Conservation (phyloP, 1,140 invertebrate genomes). For the Wasmannia auropunctata region DNA sequence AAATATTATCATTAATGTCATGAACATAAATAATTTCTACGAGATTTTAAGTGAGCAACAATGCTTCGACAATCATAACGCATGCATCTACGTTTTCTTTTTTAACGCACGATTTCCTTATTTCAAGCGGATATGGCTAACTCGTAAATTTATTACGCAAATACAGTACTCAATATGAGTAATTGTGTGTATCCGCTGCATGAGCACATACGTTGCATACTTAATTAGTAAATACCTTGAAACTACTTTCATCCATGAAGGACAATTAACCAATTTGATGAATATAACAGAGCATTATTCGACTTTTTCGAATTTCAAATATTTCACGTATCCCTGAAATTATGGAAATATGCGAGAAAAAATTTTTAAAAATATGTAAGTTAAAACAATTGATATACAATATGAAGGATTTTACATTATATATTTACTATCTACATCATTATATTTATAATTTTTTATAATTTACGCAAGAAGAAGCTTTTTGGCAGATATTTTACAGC, state of each 20-base stretch:
- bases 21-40: background rate
- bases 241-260: conserved; percentile 27
- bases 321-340: background rate
- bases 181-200: background rate
- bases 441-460: no score
- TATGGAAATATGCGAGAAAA: background rate
- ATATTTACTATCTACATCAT: background rate
- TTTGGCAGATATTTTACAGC: background rate
- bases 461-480: background rate
- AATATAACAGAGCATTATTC: background rate
- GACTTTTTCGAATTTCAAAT: background rate
- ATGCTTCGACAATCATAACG: background rate
- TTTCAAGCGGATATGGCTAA: background rate
- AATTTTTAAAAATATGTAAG: background rate
- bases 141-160: conserved; percentile 14
- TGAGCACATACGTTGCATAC: background rate
- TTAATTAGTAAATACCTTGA: conserved; percentile 14
- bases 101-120: background rate
- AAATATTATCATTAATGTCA: background rate
- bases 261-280: background rate
- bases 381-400: background rate
- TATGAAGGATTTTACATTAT: background rate
- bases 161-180: background rate
- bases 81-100: background rate
- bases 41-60: background rate